Evolutionary conservation across 2,888 invertebrate genomes (phyloP).

Genomic region (Taenaris catops): DNA sequence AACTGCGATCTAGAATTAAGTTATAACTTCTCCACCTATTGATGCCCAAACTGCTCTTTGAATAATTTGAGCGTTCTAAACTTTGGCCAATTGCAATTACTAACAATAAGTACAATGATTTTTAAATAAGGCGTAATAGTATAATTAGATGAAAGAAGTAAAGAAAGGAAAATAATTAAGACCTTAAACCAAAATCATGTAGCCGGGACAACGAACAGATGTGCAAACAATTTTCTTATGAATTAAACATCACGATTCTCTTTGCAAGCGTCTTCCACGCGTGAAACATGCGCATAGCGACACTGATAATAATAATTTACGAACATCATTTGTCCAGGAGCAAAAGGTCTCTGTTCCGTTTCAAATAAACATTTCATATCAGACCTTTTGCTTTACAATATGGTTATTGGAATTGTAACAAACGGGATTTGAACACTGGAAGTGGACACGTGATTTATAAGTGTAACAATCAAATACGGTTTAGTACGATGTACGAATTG

Average conservation of each 20-base stretch:
- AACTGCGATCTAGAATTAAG: no score
- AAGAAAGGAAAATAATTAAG: conserved; percentile 41
- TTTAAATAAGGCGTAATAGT: conserved; percentile 18
- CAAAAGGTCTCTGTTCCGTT: conserved; percentile 50
- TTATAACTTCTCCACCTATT: conserved; percentile 73
- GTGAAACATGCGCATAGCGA: conserved; percentile 45
- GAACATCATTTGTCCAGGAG: conserved; percentile 38
- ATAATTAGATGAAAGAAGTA: conserved; percentile 36
- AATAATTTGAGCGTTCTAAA: conserved; percentile 63
- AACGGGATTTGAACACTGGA: conserved; percentile 14
- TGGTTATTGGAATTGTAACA: conserved; percentile 5
- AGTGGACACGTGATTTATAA: no score
- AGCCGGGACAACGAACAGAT: conserved; percentile 52
- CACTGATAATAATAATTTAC: conserved; percentile 37
- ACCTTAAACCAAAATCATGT: conserved; percentile 30
- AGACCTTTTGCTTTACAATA: conserved; percentile 73
- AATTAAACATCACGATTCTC: conserved; percentile 35
- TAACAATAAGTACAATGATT: conserved; percentile 10
- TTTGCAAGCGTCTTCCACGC: conserved; percentile 45
- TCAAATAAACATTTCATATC: conserved; percentile 25
- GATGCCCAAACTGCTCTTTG: conserved; percentile 73
- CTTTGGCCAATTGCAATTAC: conserved; percentile 15
- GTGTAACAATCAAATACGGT: no score
- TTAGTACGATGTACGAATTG: conserved; percentile 8
- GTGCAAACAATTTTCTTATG: conserved; percentile 78